Conservation (phyloP, 2,113 vertebrate genomes). For the Andinoacara biseriatus region DNA sequence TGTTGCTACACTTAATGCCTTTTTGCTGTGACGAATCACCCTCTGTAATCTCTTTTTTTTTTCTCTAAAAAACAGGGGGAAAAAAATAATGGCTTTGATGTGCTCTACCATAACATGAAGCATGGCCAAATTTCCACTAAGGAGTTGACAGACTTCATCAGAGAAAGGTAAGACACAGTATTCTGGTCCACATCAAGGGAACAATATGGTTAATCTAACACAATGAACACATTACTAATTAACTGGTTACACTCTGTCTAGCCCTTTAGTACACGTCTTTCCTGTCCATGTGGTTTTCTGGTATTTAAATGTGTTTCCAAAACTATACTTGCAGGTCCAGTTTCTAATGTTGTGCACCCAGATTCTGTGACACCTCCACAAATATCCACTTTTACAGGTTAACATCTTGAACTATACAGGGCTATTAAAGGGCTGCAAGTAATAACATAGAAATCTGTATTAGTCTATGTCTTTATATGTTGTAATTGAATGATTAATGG, state of each 20-base stretch:
- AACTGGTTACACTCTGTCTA: background rate
- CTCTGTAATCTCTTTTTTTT: background rate
- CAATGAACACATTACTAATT: background rate
- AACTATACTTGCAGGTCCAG: background rate
- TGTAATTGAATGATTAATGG: background rate
- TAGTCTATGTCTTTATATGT: background rate
- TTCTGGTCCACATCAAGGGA: background rate
- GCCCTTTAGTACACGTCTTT: background rate
- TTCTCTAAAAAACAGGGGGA: conserved; percentile 86
- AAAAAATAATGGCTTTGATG: conserved; percentile 96
- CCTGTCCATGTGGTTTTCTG: background rate
- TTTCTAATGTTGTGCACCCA: background rate
- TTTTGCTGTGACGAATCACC: background rate
- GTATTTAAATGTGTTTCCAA: background rate
- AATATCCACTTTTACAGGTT: background rate
- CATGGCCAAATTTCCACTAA: conserved; percentile 96
- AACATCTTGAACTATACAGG: background rate
- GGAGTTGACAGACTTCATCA: conserved; percentile 96
- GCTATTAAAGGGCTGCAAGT: background rate
- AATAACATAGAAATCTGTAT: background rate
- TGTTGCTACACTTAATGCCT: background rate
- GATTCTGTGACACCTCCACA: background rate
- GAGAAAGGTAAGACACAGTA: conserved; percentile 87
- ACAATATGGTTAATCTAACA: background rate
- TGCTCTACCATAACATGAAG: conserved; percentile 99